Evolutionary conservation across 2,888 invertebrate genomes (phyloP).

Genomic region (Melikaiella ostensackeni): DNA sequence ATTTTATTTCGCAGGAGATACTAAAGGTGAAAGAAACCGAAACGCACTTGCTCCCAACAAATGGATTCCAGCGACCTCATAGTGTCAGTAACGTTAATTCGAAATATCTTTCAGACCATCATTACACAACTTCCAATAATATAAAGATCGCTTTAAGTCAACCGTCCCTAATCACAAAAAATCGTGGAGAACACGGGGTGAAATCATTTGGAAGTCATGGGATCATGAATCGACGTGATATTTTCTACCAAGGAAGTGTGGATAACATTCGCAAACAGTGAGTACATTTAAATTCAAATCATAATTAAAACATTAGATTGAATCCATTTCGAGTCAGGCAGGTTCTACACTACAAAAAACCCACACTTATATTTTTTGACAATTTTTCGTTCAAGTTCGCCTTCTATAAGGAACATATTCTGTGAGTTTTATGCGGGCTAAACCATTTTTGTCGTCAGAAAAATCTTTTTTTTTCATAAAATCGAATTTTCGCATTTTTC

Average conservation of each 20-base stretch:
- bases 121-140: slow-evolving; percentile 55
- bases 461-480: too few relatives aligned
- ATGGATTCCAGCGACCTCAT: slow-evolving; percentile 55
- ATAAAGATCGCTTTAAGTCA: slow-evolving; percentile 84
- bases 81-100: slow-evolving; percentile 56
- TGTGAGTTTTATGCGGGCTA: too few relatives aligned
- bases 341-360: too few relatives aligned
- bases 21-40: slow-evolving; percentile 31
- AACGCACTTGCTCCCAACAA: slow-evolving; percentile 39
- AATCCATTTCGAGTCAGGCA: too few relatives aligned
- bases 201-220: slow-evolving; percentile 81
- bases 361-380: too few relatives aligned
- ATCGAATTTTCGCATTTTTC: too few relatives aligned
- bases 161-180: slow-evolving; percentile 81
- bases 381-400: too few relatives aligned
- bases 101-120: slow-evolving; percentile 52
- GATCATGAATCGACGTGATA: slow-evolving; percentile 91
- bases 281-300: slow-evolving; percentile 53
- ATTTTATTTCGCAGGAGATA: slow-evolving; percentile 6
- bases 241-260: slow-evolving; percentile 91
- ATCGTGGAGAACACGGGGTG: slow-evolving; percentile 64
- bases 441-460: too few relatives aligned
- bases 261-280: slow-evolving; percentile 77
- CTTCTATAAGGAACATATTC: too few relatives aligned
- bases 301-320: background rate